Evolutionary conservation across 2,888 invertebrate species (phyloP), one percentile per base, ranked within the genome.

Genomic region (Drosophila yooni): DNA sequence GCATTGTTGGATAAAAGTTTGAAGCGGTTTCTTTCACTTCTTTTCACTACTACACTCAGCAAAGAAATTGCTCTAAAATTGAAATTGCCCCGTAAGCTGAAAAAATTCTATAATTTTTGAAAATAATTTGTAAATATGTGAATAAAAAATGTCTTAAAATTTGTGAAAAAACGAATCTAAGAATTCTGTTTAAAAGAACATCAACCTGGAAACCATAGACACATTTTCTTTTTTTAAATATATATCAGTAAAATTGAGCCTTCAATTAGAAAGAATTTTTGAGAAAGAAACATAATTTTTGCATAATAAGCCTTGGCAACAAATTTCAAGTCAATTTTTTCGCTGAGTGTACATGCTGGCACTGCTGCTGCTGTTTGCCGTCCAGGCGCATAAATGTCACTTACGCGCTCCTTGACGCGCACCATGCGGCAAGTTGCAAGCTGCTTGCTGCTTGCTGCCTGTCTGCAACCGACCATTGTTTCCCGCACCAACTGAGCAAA

Each of bases 351-450:
- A 15, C 7, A 48, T 56, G 58, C 59, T 43, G 48, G 25, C 31
- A 4, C 46, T 38, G 36, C 53, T 34, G 56, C 56, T 29, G 13
- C 29, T 57, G 38, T 38, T n/a, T 38, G 68, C 64, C 73, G 72
- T 68, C 76, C 74, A 86, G 84, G 87, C 86, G 90, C 87, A 88
- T 90, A 88, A 88, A 90, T 89, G 87, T 88, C 90, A 90, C 90
- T 88, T 88, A 90, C 74, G 83, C 90, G 90, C 86, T 85, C 75
- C 83, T 83, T 79, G 86, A 73, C 67, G 73, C 75, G 61, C 78
- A 68, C 76, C 76, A 67, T 57, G 73, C 86, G 77, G 81, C 79
- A 76, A 76, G 71, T 50, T 64, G 69, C 70, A 59, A 59, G 64
- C 40, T 29, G n/a, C 56, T 18, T 25, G 58, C 33, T 33, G 52